Base-by-base conservation (phyloP, 1,140 invertebrate genomes). In the Pristionchus pacificus region DNA sequence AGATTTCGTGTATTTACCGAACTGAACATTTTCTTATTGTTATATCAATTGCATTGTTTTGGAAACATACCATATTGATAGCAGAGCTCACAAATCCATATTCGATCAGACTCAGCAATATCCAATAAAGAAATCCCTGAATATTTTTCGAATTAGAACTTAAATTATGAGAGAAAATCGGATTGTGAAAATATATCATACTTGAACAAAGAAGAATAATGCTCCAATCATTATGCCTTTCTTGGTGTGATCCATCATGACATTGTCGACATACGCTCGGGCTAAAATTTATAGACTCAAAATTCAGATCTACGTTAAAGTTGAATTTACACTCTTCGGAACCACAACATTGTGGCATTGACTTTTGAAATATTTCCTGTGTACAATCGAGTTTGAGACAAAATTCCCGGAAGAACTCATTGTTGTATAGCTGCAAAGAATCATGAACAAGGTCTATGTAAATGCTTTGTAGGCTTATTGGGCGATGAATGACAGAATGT, bases 121-220 rank as follows among this genome's bases (percentile, higher is more conserved):
- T 14, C 63, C 63, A 65, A 49, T 65, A 65, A 25, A 30, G 13
- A 24, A 65, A 65, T 27, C 63, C 63, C 31, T 65, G 33, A 65
- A 65, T 33, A 14, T n/a, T 61, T n/a, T n/a, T n/a, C n/a, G 25
- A 61, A 61, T 49, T 49, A 10, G 19, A 49, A 19, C 38, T 19
- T 49, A n/a, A n/a, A n/a, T n/a, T n/a, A n/a, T n/a, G n/a, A n/a
- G n/a, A n/a, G n/a, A n/a, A n/a, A n/a, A n/a, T n/a, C n/a, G n/a
- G n/a, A n/a, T n/a, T n/a, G n/a, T n/a, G n/a, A n/a, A n/a, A 6
- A 49, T 49, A 19, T 19, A 49, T 19, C 38, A 49, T 49, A 19
- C 38, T 49, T 49, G 38, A 49, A 19, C 38, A 49, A 19, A 6
- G 6, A 49, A 49, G 38, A 49, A 49, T 6, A 49, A 19, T 19